Evolutionary conservation across 1,140 invertebrate genomes (phyloP), one percentile per base, ranked within the genome.

Genomic region (Bombus breviceps): DNA sequence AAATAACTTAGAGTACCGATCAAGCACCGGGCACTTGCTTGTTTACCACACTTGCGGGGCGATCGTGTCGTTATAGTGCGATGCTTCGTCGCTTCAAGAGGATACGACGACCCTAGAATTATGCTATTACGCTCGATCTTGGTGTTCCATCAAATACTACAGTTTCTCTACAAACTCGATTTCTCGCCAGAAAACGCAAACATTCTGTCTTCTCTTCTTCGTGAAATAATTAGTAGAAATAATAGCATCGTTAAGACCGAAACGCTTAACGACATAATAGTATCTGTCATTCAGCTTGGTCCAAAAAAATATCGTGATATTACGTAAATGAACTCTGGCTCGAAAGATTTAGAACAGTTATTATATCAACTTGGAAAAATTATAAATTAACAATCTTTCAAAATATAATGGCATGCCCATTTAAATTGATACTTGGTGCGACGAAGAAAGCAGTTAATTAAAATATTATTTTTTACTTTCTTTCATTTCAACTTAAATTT

Each of bases 41-140:
- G 82, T 84, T 84, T n/a, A 47, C 75, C 78, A 43, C 77, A 68
- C 76, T 79, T 41, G 22, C 77, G 28, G 66, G 83, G 32, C 66
- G 43, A 81, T 85, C 76, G 53, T 53, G 78, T 79, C 57, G 78
- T 81, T 81, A 32, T 32, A 79, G 77, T 15, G 12, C 32, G 77
- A 85, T 22, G 66, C 43, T 39, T 62, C 68, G 8, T 12, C 57
- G 57, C 41, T 37, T 34, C 22, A 8, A 84, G 75, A 69, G 47
- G 47, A 79, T 59, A 62, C 83, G 28, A 64, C 68, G 18, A 73
- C 68, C 57, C 69, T 80, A 62, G 69, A 85, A 80, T 81, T 73
- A 81, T 53, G 32, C 83, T 37, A 85, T 85, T 80, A 80, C 76
- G 66, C 32, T 71, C 39, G 41, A 79, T 79, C 76, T 62, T 37